These are phyloP conservation scores for Ancistrus triradiatus DNA, from an alignment of 2,113 vertebrate genomes.

Conservation along the genomic window DNA sequence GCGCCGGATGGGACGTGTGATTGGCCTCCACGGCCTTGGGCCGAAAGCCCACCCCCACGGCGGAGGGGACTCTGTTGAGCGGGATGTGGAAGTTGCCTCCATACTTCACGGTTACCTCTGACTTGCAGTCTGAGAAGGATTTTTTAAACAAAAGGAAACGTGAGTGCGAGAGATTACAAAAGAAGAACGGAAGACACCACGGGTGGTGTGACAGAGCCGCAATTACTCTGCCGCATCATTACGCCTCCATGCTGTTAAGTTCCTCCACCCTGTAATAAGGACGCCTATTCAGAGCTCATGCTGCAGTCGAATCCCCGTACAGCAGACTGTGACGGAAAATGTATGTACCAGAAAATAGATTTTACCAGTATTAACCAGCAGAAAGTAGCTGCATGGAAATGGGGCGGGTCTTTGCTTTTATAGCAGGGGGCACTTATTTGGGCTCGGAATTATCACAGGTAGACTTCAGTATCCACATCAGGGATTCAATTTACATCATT, in stretches of 20 bases:
- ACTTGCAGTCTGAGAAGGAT: slow-evolving; percentile 59
- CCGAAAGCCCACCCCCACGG: slow-evolving; percentile 60
- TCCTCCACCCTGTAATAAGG: slow-evolving; percentile 38
- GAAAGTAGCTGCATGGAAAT: no score
- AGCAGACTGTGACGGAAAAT: no score
- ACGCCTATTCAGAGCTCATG: slow-evolving; percentile 28
- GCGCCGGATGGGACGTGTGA: slow-evolving; percentile 57
- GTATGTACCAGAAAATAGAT: no score
- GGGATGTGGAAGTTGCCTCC: slow-evolving; percentile 54
- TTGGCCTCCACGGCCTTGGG: slow-evolving; percentile 61
- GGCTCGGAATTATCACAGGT: no score
- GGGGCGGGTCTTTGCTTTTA: no score
- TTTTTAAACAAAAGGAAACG: background rate
- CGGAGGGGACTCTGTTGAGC: slow-evolving; percentile 21
- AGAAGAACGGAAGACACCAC: slow-evolving; percentile 17
- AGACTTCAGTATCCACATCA: no score
- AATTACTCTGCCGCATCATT: slow-evolving; percentile 38
- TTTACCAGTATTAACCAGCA: no score
- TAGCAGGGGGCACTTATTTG: no score
- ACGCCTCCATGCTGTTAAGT: slow-evolving; percentile 34
- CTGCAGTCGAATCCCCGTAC: background rate
- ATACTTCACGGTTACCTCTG: slow-evolving; percentile 59
- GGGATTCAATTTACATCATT: no score
- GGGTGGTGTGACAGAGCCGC: slow-evolving; percentile 35
- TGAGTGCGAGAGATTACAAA: background rate